Base-by-base conservation (phyloP, 2,888 invertebrate species). In the Tanypteryx hageni region DNA sequence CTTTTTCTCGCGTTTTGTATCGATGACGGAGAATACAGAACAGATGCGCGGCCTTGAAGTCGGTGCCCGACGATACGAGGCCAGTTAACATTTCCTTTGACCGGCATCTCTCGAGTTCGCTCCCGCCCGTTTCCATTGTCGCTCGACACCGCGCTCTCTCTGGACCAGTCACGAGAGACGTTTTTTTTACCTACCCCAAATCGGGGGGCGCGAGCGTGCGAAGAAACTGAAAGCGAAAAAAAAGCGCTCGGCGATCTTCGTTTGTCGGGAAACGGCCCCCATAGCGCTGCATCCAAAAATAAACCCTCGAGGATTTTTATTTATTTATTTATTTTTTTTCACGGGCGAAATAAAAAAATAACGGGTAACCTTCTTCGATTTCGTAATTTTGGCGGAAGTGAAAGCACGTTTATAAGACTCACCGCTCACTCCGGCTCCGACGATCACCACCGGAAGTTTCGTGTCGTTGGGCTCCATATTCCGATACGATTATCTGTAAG, bases 391-490 rank as follows among this genome's bases (percentile, higher is more conserved):
- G 13, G 22, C 22, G 27, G 11, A 10, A 76, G 13, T 64, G 7
- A 11, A 27, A 76, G 22, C 10, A 18, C n/a, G 64, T 22, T 27
- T 76, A 13, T 11, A 10, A 31, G 83, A 92, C 92, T 92, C 92
- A 31, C 93, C 94, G 83, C 94, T 93, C 13, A 94, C 86, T 0
- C 94, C 94, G 22, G 93, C 94, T 59, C 94, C 94, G 18, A 94
- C 92, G 13, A 94, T 93, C 5, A 94, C 93, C 14, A 94, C 94
- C 57, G 92, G 92, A 11, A 57, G 81, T 13, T 92, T 31, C 58
- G 44, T 9, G 81, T 4, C 18, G 8, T 14, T 76, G 22, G 76
- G 27, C 5, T 76, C 76, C 76, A 76, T 76, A 27, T 76, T 18
- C 22, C 4, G 13, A 22, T 13, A n/a, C 11, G 13, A 22, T 76